A percentile compares a stretch with the other conserved stretches of the same genome.
phyloP scores from a whole-genome alignment of 2,888 invertebrate species.

The Frankliniella fusca region DNA sequence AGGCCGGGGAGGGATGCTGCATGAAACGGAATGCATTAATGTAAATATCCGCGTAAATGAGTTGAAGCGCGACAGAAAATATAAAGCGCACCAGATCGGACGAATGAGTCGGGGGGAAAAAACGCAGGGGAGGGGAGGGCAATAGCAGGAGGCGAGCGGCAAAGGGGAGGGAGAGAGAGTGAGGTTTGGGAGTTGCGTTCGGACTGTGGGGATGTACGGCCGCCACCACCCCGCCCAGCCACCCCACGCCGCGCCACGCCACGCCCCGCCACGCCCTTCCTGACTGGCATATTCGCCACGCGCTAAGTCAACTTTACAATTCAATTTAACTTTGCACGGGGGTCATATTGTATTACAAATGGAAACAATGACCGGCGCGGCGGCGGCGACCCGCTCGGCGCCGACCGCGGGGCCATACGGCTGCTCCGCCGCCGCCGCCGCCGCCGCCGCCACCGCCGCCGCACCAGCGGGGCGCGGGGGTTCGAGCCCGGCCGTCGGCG shows the following conservation, averaged over 20 bases:
- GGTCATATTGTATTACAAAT: constrained; percentile 20
- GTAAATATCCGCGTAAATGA: constrained; percentile 12
- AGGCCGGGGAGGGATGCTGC: no score
- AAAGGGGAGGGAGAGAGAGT: neutral
- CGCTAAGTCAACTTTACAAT: constrained; percentile 18
- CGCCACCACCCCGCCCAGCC: neutral
- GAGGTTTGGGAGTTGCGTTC: no score
- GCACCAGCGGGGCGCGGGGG: neutral
- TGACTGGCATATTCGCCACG: neutral
- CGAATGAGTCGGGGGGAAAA: neutral
- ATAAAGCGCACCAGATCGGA: neutral
- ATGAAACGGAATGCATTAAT: constrained; percentile 20
- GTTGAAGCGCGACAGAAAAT: neutral
- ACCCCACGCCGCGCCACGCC: no score
- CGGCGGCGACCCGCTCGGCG: neutral
- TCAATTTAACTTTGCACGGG: constrained; percentile 3
- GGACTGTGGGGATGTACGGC: neutral
- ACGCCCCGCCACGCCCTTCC: neutral
- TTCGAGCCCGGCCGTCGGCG: no score
- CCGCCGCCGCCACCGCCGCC: neutral
- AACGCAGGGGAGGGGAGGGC: neutral
- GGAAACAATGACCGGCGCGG: neutral
- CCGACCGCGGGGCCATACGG: neutral
- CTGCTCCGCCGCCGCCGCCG: neutral
- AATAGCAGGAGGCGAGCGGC: neutral